These are phyloP conservation scores for Mormyrus lacerda DNA, from an alignment of 2,113 vertebrate genomes.

Conservation along the genomic window DNA sequence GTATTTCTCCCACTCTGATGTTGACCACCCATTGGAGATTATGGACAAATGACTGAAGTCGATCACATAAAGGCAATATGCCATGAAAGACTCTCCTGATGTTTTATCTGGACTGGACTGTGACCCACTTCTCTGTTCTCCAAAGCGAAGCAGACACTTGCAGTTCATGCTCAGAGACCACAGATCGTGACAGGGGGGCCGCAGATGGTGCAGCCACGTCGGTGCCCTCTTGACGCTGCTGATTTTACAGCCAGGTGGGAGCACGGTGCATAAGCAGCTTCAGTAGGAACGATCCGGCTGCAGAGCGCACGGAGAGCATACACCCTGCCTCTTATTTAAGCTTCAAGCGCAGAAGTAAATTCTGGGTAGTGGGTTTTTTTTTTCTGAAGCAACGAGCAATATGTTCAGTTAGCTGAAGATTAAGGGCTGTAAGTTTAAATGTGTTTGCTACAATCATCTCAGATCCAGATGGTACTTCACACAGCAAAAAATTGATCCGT, in stretches of 20 bases:
- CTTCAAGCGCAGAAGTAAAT: background rate
- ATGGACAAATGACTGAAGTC: background rate
- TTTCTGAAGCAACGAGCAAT: background rate
- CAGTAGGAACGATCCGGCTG: background rate
- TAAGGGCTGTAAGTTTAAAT: background rate
- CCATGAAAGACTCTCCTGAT: background rate
- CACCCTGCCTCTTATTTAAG: background rate
- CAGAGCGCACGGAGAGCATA: background rate
- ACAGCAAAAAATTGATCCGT: background rate
- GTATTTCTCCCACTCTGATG: background rate
- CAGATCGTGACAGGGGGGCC: background rate
- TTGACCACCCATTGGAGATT: background rate
- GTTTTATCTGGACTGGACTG: background rate
- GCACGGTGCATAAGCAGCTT: background rate
- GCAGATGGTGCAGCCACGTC: background rate
- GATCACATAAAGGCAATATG: background rate
- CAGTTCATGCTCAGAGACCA: background rate
- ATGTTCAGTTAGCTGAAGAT: background rate
- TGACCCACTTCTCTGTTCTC: background rate
- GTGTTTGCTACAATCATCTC: background rate
- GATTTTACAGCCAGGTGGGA: background rate
- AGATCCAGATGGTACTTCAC: background rate
- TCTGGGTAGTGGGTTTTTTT: background rate
- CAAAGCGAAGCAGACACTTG: background rate
- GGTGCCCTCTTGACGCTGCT: background rate